Conservation (phyloP, 2,888 invertebrate genomes). For the Stictocephala bisonia region DNA sequence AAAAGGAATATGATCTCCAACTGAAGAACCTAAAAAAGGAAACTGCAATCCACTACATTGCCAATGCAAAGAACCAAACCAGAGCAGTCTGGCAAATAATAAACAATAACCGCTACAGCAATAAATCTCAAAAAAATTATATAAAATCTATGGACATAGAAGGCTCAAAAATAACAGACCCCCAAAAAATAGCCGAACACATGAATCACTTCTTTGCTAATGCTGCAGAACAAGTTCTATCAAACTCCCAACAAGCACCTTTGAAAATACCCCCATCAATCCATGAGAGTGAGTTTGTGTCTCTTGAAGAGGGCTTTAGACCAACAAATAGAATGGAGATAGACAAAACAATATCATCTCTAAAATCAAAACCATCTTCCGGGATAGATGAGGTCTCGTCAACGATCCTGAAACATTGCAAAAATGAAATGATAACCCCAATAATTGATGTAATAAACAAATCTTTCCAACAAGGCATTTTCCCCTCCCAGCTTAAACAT, state of each 20-base stretch:
- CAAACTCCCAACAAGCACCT: background rate
- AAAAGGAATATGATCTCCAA: constrained; percentile 5
- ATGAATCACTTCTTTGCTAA: background rate
- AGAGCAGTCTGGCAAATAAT: constrained; percentile 1
- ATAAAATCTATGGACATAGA: background rate
- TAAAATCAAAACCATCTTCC: background rate
- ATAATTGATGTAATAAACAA: constrained; percentile 19
- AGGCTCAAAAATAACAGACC: background rate
- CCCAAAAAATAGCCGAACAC: background rate
- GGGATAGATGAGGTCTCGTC: background rate
- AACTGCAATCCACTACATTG: background rate
- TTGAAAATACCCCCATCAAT: background rate
- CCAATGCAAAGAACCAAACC: background rate
- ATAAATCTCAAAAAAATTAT: background rate
- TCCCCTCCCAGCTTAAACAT: background rate
- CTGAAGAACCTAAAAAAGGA: background rate
- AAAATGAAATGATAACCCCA: background rate
- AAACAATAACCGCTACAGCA: background rate
- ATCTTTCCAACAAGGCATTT: constrained; percentile 4
- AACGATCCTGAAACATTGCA: background rate
- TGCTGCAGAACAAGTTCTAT: constrained; percentile 11
- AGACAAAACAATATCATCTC: background rate
- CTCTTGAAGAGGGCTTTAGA: background rate
- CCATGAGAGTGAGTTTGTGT: background rate
- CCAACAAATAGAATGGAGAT: background rate